phyloP scores from a whole-genome alignment of 2,888 invertebrate species.

The Gnatocerus cornutus region DNA sequence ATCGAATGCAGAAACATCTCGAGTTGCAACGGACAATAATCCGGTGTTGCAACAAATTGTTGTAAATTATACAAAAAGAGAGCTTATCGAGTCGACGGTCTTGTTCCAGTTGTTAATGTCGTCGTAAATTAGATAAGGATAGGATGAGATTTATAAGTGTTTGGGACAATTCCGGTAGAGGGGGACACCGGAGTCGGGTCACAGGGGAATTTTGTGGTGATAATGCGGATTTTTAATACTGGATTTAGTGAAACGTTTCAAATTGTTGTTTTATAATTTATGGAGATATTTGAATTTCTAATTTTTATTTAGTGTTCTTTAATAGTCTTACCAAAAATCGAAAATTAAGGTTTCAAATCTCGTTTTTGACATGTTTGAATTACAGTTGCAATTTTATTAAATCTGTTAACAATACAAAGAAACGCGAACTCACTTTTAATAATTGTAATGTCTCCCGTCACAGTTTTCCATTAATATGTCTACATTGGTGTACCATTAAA shows the following conservation, averaged over 20 bases:
- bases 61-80: constrained; percentile 35
- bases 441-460: not conserved
- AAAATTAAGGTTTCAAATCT: no score
- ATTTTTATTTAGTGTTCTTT: no score
- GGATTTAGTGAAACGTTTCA: no score
- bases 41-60: constrained; percentile 30
- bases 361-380: no score
- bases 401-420: no score
- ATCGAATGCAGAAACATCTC: constrained; percentile 28
- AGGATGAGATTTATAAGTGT: constrained; percentile 28
- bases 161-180: constrained; percentile 6
- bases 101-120: constrained; percentile 41
- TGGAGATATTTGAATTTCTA: no score
- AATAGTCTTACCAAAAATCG: no score
- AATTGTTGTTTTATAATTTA: no score
- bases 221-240: no score
- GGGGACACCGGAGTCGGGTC: not conserved
- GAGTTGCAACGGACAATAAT: constrained; percentile 29
- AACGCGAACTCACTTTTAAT: no score
- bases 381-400: no score
- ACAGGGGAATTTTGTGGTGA: not conserved
- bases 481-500: no score
- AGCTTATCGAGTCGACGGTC: constrained; percentile 27
- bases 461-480: constrained; percentile 25
- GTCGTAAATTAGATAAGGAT: constrained; percentile 39